Evolutionary conservation across 1,140 invertebrate species (phyloP).

Genomic region (Apis cerana): DNA sequence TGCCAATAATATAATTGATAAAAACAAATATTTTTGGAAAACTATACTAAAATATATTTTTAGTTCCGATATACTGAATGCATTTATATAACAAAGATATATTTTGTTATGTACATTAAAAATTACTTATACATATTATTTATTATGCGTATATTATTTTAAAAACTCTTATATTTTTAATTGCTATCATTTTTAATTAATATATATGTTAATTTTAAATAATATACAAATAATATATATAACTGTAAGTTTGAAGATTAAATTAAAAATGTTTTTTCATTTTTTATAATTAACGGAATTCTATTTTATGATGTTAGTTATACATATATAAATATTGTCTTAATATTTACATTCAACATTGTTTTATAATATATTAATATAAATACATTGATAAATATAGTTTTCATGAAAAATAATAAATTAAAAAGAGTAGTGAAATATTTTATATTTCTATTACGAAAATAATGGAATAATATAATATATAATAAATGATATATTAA

Average conservation of each 20-base stretch:
- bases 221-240: background rate
- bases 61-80: conserved; percentile 18
- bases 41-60: background rate
- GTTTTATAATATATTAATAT: background rate
- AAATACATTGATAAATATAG: background rate
- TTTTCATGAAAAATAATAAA: background rate
- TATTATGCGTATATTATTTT: conserved; percentile 31
- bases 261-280: background rate
- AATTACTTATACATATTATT: conserved; percentile 24
- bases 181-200: background rate
- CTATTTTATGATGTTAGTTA: background rate
- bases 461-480: background rate
- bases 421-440: too few species aligned
- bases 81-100: conserved; percentile 38
- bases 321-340: background rate
- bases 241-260: background rate
- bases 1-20: conserved; percentile 39
- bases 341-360: background rate
- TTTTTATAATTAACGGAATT: background rate
- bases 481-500: background rate
- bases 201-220: background rate
- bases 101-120: conserved; percentile 46
- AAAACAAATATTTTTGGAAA: background rate
- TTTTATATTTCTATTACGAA: background rate
- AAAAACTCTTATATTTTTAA: conserved; percentile 2